Evolutionary conservation across 2,797 vertebrate species (phyloP).

Genomic region (Poliocrania exsul): DNA sequence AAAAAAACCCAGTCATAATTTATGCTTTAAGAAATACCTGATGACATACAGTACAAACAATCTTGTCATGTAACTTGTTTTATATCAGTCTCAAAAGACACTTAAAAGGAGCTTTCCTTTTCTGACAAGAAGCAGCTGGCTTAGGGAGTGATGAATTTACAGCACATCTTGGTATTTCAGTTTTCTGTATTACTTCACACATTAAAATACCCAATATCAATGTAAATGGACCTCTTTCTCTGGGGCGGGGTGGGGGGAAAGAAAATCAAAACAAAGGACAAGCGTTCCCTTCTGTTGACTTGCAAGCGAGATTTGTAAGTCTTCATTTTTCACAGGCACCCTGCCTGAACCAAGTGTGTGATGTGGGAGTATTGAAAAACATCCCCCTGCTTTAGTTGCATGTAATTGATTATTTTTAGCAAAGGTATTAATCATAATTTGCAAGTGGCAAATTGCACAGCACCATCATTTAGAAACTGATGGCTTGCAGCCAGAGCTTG

Average conservation of each 20-base stretch:
- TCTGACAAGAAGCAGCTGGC: constrained; percentile 59
- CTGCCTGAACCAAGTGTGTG: neutral
- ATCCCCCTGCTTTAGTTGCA: neutral
- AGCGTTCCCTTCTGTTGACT: constrained; percentile 5
- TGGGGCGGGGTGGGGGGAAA: neutral
- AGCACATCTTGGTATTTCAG: constrained; percentile 24
- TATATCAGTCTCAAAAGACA: constrained; percentile 53
- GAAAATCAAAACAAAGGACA: neutral
- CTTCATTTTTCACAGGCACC: neutral
- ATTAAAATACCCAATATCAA: constrained; percentile 35
- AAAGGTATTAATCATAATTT: neutral
- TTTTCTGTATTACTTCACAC: constrained; percentile 36
- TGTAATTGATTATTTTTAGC: neutral
- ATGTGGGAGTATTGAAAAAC: neutral
- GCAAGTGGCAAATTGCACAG: neutral
- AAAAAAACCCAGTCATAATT: constrained; percentile 24
- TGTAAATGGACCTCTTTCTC: constrained; percentile 30
- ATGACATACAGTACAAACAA: constrained; percentile 52
- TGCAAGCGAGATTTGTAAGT: neutral
- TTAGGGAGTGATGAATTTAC: constrained; percentile 47
- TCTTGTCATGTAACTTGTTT: constrained; percentile 52
- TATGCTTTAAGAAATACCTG: constrained; percentile 54
- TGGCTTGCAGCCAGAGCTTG: neutral
- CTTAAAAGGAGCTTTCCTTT: constrained; percentile 40
- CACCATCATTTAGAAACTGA: neutral